Conservation (phyloP, 2,888 invertebrate genomes). For the Apodemia zela region DNA sequence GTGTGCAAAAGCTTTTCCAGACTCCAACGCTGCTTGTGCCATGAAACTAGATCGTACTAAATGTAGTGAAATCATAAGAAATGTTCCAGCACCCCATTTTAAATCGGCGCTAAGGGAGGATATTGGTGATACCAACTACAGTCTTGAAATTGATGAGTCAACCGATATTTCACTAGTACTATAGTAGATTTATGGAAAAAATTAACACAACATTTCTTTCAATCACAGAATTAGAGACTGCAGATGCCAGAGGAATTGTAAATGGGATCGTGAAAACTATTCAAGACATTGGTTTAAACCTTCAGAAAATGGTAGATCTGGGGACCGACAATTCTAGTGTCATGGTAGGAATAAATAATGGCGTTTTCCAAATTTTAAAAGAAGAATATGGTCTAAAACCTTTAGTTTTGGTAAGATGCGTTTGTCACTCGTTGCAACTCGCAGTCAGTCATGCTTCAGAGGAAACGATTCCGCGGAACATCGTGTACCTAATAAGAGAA, state of each 20-base stretch:
- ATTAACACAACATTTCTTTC: no score
- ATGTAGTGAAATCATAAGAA: no score
- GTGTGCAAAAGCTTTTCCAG: background rate
- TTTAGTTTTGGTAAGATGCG: constrained; percentile 20
- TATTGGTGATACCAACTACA: no score
- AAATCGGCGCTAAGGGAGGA: no score
- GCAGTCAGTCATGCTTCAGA: constrained; percentile 23
- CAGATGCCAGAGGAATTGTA: constrained; percentile 12
- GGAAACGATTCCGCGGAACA: constrained; percentile 21
- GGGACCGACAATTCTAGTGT: constrained; percentile 19
- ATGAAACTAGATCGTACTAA: no score
- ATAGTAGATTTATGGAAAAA: no score
- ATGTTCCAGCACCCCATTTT: no score
- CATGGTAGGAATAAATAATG: constrained; percentile 1
- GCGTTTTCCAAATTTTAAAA: constrained; percentile 17
- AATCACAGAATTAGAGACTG: constrained; percentile 5
- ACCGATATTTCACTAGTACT: no score
- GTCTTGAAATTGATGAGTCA: no score
- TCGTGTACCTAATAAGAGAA: constrained; percentile 21
- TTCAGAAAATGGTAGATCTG: constrained; percentile 8
- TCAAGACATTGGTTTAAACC: constrained; percentile 12
- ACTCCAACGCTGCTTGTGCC: no score
- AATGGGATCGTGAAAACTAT: background rate
- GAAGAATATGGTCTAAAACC: constrained; percentile 14
- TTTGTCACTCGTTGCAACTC: constrained; percentile 25